phyloP scores from a whole-genome alignment of 2,113 vertebrate species.

The Nicator chloris region DNA sequence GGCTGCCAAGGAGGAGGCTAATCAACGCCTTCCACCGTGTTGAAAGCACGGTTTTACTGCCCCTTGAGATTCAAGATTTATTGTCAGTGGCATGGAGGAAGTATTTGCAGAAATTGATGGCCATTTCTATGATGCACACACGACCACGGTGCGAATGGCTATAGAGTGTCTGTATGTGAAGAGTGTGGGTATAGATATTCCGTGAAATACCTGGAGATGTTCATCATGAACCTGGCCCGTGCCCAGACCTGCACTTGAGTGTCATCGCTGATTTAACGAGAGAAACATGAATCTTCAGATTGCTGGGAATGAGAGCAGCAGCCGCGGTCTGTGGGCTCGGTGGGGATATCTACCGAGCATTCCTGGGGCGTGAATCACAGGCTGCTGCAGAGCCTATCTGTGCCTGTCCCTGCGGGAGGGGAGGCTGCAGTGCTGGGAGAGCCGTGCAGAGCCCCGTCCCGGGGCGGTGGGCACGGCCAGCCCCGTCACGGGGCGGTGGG shows the following conservation, averaged over 20 bases:
- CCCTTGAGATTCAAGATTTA: background rate
- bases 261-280: background rate
- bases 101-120: background rate
- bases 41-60: background rate
- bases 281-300: constrained; percentile 11
- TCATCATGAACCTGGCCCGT: background rate
- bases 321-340: background rate
- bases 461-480: background rate
- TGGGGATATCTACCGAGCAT: constrained; percentile 37
- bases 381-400: constrained; percentile 13
- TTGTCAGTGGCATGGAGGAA: background rate
- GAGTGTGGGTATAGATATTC: background rate
- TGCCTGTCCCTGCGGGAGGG: background rate
- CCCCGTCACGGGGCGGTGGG: background rate
- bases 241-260: constrained; percentile 5
- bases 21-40: background rate
- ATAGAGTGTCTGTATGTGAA: background rate
- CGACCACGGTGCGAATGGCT: background rate
- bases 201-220: background rate
- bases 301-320: background rate
- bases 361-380: constrained; percentile 43
- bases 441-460: background rate
- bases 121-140: background rate
- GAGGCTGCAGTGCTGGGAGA: background rate
- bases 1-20: background rate